Evolutionary conservation across 30 jellyfish, hydroid and myxozoan genomes (phyloP).

Genomic region (Aurelia aurita): DNA sequence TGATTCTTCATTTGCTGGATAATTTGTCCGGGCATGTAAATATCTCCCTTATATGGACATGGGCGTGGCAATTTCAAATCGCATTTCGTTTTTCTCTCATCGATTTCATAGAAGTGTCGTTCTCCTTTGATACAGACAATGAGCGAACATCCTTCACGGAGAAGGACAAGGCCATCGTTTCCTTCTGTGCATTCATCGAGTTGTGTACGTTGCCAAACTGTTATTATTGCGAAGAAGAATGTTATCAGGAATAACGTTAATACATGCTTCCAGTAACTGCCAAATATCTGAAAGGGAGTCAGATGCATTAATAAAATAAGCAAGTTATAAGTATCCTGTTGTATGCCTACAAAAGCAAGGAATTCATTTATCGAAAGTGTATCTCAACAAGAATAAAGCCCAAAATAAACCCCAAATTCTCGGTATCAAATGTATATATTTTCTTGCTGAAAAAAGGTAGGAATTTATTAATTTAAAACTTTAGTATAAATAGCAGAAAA

Average conservation of each 20-base stretch:
- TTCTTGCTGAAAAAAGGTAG: too few relatives aligned
- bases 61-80: constrained; percentile 66
- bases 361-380: too few relatives aligned
- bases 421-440: too few relatives aligned
- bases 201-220: constrained; percentile 59
- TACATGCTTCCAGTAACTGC: constrained; percentile 64
- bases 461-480: too few relatives aligned
- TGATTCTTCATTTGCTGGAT: constrained; percentile 53
- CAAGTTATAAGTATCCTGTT: too few relatives aligned
- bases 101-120: constrained; percentile 39
- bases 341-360: too few relatives aligned
- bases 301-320: too few relatives aligned
- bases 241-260: constrained; percentile 26
- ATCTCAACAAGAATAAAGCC: too few relatives aligned
- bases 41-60: constrained; percentile 50
- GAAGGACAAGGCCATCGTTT: constrained; percentile 65
- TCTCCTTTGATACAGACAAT: constrained; percentile 46
- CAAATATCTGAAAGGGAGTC: constrained; percentile 21
- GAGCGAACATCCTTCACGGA: constrained; percentile 54
- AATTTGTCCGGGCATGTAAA: constrained; percentile 66
- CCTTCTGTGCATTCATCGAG: constrained; percentile 73
- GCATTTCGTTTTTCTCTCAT: constrained; percentile 38
- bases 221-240: constrained; percentile 39
- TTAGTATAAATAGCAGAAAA: too few relatives aligned
- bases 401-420: too few relatives aligned